Conservation (phyloP, 2,113 vertebrate species). For the Anser brachyrhynchus region DNA sequence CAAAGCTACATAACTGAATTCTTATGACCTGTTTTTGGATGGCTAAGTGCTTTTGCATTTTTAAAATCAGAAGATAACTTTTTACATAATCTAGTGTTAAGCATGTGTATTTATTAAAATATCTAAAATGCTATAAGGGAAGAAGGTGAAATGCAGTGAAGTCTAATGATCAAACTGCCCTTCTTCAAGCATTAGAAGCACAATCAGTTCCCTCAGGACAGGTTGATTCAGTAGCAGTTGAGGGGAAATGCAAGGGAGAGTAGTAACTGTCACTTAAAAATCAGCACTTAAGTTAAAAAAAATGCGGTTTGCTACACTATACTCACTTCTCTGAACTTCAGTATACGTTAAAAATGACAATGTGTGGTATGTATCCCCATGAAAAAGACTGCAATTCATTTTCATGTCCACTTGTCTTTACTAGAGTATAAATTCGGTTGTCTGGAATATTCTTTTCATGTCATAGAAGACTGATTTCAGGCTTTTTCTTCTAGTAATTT, state of each 20-base stretch:
- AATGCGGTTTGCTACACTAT: neutral
- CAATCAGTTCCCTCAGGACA: neutral
- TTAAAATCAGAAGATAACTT: neutral
- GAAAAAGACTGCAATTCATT: neutral
- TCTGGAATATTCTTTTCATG: neutral
- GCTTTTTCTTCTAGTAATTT: neutral
- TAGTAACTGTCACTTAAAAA: neutral
- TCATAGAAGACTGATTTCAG: neutral
- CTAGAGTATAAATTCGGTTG: neutral
- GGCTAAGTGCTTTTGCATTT: neutral
- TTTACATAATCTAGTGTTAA: neutral
- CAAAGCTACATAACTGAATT: neutral
- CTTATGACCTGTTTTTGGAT: neutral
- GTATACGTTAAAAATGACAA: neutral
- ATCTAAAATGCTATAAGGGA: neutral
- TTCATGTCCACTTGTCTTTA: fast-evolving
- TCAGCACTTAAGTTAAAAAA: neutral
- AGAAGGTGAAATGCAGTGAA: neutral
- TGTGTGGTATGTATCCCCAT: neutral
- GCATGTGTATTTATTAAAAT: neutral
- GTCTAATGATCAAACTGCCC: neutral
- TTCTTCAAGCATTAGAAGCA: neutral
- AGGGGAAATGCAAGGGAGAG: neutral
- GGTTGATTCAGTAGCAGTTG: neutral
- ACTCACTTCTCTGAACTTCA: neutral